Conservation (phyloP, 2,797 vertebrate genomes). For the Mus minutoides region DNA sequence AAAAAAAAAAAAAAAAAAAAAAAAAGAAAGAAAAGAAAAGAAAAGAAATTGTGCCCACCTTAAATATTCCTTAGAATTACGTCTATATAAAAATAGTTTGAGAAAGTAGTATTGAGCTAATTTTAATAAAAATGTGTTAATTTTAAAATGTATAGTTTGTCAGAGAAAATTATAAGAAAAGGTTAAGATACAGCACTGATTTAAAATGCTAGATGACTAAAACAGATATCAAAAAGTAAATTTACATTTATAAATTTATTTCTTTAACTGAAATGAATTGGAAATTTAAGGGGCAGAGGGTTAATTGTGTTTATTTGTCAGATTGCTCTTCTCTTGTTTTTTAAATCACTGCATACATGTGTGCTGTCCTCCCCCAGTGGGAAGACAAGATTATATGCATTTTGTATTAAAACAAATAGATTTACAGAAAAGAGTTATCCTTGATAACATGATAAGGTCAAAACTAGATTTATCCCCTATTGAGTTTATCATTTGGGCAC, state of each 20-base stretch:
- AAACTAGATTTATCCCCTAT: background rate
- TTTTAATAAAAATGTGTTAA: background rate
- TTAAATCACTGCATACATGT: background rate
- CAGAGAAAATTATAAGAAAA: constrained; percentile 33
- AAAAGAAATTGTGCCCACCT: background rate
- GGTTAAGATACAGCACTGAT: background rate
- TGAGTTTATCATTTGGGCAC: background rate
- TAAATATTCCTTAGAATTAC: constrained; percentile 38
- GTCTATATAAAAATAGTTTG: constrained; percentile 20
- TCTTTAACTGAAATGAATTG: constrained; percentile 18
- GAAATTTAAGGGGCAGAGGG: background rate
- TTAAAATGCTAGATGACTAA: constrained; percentile 39
- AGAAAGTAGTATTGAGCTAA: background rate
- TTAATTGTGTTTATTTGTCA: background rate
- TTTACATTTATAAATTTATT: background rate
- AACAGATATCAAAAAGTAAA: constrained; percentile 21
- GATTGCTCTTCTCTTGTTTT: background rate
- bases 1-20: no score
- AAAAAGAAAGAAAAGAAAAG: no score
- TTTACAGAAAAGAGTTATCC: background rate
- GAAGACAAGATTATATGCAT: background rate
- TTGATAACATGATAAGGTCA: constrained; percentile 1
- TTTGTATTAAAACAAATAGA: constrained; percentile 30
- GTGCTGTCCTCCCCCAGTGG: background rate
- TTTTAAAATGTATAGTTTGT: background rate